Percentiles rank a stretch among this genome's conserved stretches.
Conservation (phyloP, 2,113 vertebrate genomes). For the Grammomys dolichurus region DNA sequence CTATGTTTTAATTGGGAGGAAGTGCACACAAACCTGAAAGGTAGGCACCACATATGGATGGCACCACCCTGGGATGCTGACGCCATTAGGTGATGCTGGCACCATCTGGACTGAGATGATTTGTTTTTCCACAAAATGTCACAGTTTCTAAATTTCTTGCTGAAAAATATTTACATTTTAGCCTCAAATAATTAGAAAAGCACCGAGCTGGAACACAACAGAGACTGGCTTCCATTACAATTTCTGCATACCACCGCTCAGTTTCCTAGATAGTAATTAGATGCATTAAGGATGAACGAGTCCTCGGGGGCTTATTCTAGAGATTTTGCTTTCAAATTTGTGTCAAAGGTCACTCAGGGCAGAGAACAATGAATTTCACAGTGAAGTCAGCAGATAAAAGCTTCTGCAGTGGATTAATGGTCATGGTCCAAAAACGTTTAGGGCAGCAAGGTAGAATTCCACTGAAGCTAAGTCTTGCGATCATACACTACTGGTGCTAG, state of each 20-base stretch:
- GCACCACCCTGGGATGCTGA: not conserved
- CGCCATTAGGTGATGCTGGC: rapidly evolving
- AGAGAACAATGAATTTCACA: constrained; percentile 13
- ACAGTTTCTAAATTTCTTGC: constrained; percentile 3
- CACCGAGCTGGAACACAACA: not conserved
- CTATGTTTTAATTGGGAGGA: not conserved
- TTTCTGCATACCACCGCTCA: constrained; percentile 16
- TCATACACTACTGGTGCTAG: rapidly evolving
- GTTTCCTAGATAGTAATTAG: constrained; percentile 63
- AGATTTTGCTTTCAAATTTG: constrained; percentile 57
- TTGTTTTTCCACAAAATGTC: constrained; percentile 21
- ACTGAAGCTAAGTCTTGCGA: too few relatives aligned
- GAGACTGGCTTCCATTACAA: constrained; percentile 54
- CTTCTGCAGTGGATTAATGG: constrained; percentile 12
- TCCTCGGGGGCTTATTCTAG: constrained; percentile 26
- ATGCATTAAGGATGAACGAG: constrained; percentile 54
- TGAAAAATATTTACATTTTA: constrained; percentile 50
- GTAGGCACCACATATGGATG: not conserved
- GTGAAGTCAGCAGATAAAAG: constrained; percentile 13
- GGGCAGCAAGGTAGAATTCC: not conserved
- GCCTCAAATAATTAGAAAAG: constrained; percentile 55
- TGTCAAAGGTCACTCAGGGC: constrained; percentile 63
- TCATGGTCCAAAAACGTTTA: not conserved
- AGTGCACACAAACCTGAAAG: rapidly evolving
- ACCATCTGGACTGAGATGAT: not conserved